These are phyloP conservation scores for Tetheella fluctuosa DNA, from an alignment of 2,888 invertebrate genomes.

Conservation along the genomic window DNA sequence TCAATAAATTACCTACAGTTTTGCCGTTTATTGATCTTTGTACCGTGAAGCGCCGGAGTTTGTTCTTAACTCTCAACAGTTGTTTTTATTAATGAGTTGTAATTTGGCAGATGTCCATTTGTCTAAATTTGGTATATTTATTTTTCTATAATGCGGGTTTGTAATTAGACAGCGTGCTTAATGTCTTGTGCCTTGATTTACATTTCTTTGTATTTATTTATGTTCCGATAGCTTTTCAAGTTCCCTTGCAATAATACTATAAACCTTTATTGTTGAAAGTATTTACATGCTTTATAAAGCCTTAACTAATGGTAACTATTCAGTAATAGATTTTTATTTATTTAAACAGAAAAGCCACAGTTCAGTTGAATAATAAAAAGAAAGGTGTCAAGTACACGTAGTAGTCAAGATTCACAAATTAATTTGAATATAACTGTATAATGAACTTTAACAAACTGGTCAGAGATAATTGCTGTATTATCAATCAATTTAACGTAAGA, in stretches of 20 bases:
- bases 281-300: no score
- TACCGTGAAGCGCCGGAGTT: neutral
- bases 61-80: neutral
- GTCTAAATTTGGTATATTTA: no score
- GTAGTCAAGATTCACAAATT: slow-evolving; percentile 7
- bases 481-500: slow-evolving; percentile 5
- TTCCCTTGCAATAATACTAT: no score
- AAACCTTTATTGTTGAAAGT: no score
- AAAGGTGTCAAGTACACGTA: slow-evolving; percentile 7
- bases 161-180: no score
- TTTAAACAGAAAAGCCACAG: no score
- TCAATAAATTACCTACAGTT: neutral
- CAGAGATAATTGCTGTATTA: neutral
- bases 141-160: no score
- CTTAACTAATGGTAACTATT: no score
- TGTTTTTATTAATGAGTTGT: neutral
- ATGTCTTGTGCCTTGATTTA: no score
- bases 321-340: no score
- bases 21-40: neutral
- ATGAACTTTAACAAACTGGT: slow-evolving; percentile 6
- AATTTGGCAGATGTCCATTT: neutral
- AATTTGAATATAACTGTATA: slow-evolving; percentile 7
- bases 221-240: no score
- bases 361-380: neutral
- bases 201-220: no score